Conservation (phyloP, 2,888 invertebrate species). For the Drosophila borealis region DNA sequence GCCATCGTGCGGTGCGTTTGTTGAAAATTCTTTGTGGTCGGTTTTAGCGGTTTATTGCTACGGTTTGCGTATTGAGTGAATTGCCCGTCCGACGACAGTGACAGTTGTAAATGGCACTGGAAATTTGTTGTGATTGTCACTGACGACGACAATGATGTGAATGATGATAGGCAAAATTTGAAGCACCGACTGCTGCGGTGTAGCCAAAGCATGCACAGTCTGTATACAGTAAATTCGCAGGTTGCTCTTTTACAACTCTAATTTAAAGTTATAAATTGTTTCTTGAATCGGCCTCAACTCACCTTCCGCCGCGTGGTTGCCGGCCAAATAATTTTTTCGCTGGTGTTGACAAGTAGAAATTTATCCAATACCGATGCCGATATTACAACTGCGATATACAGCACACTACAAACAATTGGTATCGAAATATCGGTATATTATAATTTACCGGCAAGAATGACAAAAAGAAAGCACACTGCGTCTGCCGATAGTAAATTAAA, state of each 20-base stretch:
- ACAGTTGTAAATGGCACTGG: slow-evolving; percentile 12
- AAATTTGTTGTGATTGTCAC: slow-evolving; percentile 23
- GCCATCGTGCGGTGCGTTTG: slow-evolving; percentile 39
- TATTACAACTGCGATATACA: not conserved
- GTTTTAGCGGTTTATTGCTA: not conserved
- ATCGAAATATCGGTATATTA: slow-evolving; percentile 3
- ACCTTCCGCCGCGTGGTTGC: slow-evolving; percentile 47
- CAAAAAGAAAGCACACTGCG: not conserved
- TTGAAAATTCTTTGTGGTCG: slow-evolving; percentile 1
- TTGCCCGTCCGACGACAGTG: slow-evolving; percentile 1
- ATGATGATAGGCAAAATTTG: slow-evolving; percentile 20
- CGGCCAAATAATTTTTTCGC: slow-evolving; percentile 33
- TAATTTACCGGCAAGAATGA: not conserved
- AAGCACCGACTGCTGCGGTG: slow-evolving; percentile 37
- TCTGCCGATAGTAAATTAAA: too few species aligned
- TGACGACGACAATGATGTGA: slow-evolving; percentile 14
- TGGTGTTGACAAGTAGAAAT: slow-evolving; percentile 13
- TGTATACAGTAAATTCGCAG: not conserved
- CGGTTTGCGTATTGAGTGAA: not conserved
- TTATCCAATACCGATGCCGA: slow-evolving; percentile 15
- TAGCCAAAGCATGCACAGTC: slow-evolving; percentile 37
- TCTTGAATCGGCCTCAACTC: not conserved
- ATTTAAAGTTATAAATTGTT: not conserved
- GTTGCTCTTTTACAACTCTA: not conserved
- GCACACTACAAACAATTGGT: not conserved